Conservation (phyloP, 2,113 vertebrate species). For the Spilogale gracilis region DNA sequence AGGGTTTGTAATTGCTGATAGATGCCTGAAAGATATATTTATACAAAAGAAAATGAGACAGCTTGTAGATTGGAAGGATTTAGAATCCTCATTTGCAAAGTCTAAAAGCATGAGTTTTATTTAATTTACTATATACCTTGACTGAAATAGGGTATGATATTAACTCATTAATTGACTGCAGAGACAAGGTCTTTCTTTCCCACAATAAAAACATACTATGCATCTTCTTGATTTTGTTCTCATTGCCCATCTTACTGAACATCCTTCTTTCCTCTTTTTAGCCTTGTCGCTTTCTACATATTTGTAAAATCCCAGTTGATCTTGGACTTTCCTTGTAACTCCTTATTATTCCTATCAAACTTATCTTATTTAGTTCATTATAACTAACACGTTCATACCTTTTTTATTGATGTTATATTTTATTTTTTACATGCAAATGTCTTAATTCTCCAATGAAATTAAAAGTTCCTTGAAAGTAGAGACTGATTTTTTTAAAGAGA, state of each 20-base stretch:
- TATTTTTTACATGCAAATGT: not conserved
- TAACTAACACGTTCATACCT: not conserved
- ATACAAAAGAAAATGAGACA: not conserved
- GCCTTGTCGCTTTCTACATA: not conserved
- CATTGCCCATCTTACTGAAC: not conserved
- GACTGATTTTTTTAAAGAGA: not conserved
- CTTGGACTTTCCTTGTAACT: not conserved
- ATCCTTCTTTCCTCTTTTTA: not conserved
- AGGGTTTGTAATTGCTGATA: not conserved
- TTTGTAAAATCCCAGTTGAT: not conserved
- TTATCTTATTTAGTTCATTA: not conserved
- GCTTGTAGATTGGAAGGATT: not conserved
- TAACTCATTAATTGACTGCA: not conserved
- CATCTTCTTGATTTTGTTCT: not conserved
- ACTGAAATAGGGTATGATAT: not conserved
- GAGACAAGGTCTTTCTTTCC: not conserved
- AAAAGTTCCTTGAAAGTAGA: not conserved
- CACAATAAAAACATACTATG: not conserved
- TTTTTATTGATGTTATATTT: not conserved
- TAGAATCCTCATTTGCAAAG: not conserved
- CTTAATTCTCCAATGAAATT: not conserved
- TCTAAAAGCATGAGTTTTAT: not conserved
- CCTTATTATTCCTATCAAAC: not conserved
- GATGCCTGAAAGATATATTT: not conserved
- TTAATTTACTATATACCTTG: not conserved